phyloP scores from a whole-genome alignment of 2,888 invertebrate genomes.

The Griposia aprilina region DNA sequence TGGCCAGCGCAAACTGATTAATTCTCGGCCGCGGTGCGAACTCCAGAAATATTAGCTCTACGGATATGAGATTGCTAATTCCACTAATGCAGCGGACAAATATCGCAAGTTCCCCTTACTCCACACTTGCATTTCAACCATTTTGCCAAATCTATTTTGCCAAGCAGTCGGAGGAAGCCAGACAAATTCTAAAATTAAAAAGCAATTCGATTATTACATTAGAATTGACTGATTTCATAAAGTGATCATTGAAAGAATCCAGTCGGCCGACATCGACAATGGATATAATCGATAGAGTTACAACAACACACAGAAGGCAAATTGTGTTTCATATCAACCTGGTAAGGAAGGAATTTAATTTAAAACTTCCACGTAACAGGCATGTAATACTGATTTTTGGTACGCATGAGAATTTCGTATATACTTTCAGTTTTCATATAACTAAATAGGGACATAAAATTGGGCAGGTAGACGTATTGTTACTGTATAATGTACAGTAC shows the following conservation, averaged over 20 bases:
- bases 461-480: constrained; percentile 44
- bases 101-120: constrained; percentile 81
- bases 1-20: constrained; percentile 85
- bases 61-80: constrained; percentile 89
- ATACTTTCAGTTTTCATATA: constrained; percentile 24
- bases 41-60: constrained; percentile 87
- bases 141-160: constrained; percentile 72
- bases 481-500: constrained; percentile 50
- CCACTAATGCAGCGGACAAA: constrained; percentile 89
- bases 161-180: constrained; percentile 57
- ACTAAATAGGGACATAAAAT: constrained; percentile 56
- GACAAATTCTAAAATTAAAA: constrained; percentile 61
- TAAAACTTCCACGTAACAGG: constrained; percentile 49
- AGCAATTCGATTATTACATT: constrained; percentile 41
- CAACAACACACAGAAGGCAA: constrained; percentile 20
- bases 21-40: constrained; percentile 84
- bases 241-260: constrained; percentile 7
- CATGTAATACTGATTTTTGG: constrained; percentile 52
- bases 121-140: constrained; percentile 78
- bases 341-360: constrained; percentile 62
- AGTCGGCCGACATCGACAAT: constrained; percentile 65
- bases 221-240: constrained; percentile 24
- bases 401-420: constrained; percentile 51
- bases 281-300: constrained; percentile 60
- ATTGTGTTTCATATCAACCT: constrained; percentile 31